Evolutionary conservation across 2,888 invertebrate species (phyloP), one percentile per base, ranked within the genome.

Genomic region (Leptopilina syphax): DNA sequence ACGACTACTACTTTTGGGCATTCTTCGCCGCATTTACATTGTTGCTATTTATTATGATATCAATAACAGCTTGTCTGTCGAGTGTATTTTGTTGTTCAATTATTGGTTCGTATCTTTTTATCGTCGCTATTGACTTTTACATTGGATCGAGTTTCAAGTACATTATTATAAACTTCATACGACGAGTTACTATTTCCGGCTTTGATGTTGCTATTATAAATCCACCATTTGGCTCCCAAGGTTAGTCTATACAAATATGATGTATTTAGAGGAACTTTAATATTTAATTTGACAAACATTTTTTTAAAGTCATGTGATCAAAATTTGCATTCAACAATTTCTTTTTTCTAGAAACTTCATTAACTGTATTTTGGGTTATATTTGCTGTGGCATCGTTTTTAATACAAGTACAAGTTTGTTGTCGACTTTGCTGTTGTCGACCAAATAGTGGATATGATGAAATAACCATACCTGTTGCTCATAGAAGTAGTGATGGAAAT

Each of bases 101-200:
- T 13, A 90, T 96, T 50, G 96, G 96, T 70, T 93, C 95, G 10
- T 96, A 94, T 89, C 93, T 94, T 44, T 89, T 94, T 12, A 92
- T 95, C 67, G 91, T 94, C 82, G 93, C 95, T 63, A 88, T 96
- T 12, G 96, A 96, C 91, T 94, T 94, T 87, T 95, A 94, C 86
- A 83, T 94, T 81, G 95, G 95, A 41, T 94, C 95, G 50, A 94
- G 94, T 91, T 90, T 96, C 84, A 95, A 95, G 85, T 96, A 95
- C 88, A 95, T 96, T 57, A 85, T 96, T 1, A 92, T 96, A 27
- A 96, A 96, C 87, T 92, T 94, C 0, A 89, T 95, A n/a, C 92
- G 96, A 83, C 93, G 96, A 83, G 94, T 94, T 0, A 93, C 93
- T 0, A 93, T 95, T 10, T 87, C 92, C 0, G 91, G 93, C n/a